Conservation (phyloP, 1,140 invertebrate species). For the Oedothorax gibbosus region DNA sequence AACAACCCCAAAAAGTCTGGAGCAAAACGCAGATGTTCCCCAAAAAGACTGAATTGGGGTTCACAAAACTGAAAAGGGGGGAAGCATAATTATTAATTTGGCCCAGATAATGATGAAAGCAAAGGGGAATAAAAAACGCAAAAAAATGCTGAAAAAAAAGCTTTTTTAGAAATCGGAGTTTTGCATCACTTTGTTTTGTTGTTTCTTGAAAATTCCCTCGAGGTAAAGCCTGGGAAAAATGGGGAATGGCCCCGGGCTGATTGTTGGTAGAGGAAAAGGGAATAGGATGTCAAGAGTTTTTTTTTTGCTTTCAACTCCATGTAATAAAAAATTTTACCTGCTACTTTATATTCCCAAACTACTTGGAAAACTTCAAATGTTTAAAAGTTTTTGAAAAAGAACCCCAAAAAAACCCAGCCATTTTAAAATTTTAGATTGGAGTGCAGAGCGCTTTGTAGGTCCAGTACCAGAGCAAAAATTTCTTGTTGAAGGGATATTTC, state of each 20-base stretch:
- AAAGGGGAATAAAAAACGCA: not conserved
- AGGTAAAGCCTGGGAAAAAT: not conserved
- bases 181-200: not conserved
- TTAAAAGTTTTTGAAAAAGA: not conserved
- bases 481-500: not conserved
- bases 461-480: not conserved
- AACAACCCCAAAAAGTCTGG: constrained; percentile 5
- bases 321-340: not conserved
- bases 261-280: not conserved
- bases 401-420: not conserved
- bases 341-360: not conserved
- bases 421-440: not conserved
- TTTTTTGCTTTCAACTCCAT: not conserved
- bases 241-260: not conserved
- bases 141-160: constrained; percentile 9
- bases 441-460: not conserved
- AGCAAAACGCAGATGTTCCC: not conserved
- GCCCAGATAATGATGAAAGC: constrained; percentile 35
- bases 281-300: not conserved
- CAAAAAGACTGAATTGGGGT: constrained; percentile 18
- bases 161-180: constrained; percentile 20
- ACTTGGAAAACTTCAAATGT: not conserved
- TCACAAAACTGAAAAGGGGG: not conserved
- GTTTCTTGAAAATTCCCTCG: not conserved
- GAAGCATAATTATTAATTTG: constrained; percentile 9